Conservation (phyloP, 2,113 vertebrate genomes). For the Plecturocebus donacophilus region DNA sequence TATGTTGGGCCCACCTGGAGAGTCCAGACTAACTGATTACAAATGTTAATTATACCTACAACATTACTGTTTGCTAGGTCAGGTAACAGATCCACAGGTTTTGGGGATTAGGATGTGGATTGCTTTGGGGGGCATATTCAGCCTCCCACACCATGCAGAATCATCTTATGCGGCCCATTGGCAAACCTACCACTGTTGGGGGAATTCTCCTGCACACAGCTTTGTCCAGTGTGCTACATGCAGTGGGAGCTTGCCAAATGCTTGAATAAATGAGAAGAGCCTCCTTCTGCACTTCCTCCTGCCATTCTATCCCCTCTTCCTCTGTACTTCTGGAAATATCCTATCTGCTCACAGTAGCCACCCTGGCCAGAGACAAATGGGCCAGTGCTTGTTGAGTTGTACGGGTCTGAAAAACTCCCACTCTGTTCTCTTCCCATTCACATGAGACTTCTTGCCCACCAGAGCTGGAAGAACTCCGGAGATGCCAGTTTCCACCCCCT, state of each 20-base stretch:
- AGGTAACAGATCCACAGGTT: not conserved
- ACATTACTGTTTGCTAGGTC: not conserved
- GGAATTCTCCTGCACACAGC: fast-evolving
- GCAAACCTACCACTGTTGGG: not conserved
- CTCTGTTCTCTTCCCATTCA: not conserved
- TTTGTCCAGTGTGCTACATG: fast-evolving
- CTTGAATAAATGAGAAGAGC: not conserved
- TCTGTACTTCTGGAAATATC: not conserved
- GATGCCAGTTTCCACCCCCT: not conserved
- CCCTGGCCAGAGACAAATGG: not conserved
- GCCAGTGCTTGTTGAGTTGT: too few relatives aligned
- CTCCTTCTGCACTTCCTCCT: not conserved
- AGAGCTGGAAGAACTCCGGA: not conserved
- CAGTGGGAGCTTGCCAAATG: not conserved
- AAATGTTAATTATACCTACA: not conserved
- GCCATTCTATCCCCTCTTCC: not conserved
- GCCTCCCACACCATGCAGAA: not conserved
- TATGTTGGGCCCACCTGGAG: not conserved
- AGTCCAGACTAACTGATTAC: not conserved
- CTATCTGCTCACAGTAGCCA: not conserved
- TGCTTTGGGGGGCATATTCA: not conserved
- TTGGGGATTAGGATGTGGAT: not conserved
- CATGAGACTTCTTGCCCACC: fast-evolving
- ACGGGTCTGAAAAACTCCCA: not conserved
- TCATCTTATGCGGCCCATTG: not conserved